phyloP scores from a whole-genome alignment of 2,888 invertebrate species.

The Terebella lapidaria region DNA sequence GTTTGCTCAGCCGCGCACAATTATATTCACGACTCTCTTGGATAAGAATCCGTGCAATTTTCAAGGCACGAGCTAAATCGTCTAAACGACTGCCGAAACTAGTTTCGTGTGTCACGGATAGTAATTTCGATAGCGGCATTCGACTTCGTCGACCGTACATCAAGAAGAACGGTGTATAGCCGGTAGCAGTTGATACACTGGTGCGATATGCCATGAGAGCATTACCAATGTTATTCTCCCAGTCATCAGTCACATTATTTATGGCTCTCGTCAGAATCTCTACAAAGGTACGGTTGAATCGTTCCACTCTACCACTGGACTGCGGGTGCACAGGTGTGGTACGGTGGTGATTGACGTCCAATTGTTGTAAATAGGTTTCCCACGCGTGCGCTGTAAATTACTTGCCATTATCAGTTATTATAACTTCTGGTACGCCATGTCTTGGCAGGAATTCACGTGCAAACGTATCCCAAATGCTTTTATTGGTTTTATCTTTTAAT shows the following conservation, averaged over 20 bases:
- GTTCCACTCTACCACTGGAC: not conserved
- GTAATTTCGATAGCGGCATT: not conserved
- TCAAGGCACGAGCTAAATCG: not conserved
- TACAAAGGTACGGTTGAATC: not conserved
- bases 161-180: not conserved
- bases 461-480: not conserved
- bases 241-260: not conserved
- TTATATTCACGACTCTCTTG: not conserved
- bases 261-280: not conserved
- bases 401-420: not conserved
- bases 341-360: not conserved
- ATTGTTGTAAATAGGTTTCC: not conserved
- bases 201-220: not conserved
- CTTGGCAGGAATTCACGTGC: not conserved
- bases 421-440: not conserved
- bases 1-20: not conserved
- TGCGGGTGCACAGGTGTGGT: not conserved
- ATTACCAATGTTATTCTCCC: conserved; percentile 1
- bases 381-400: not conserved
- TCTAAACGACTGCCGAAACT: not conserved
- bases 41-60: not conserved
- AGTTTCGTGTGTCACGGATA: not conserved
- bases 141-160: not conserved
- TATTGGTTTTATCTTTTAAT: not conserved
- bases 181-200: not conserved